Evolutionary conservation across 2,888 invertebrate species (phyloP).

Genomic region (Scaeva pyrastri): DNA sequence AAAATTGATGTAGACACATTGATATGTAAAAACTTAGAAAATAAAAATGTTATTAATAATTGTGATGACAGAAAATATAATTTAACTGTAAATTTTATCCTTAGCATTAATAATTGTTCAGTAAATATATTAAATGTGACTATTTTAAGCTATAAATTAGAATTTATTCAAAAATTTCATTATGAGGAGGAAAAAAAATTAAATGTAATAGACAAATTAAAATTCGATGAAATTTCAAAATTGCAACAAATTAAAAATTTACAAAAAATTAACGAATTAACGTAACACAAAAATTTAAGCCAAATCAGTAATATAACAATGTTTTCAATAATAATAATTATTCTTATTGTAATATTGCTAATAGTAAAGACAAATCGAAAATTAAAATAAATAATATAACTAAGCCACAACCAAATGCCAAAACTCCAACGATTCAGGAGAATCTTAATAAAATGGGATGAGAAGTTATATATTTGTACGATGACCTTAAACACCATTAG

Average conservation of each 20-base stretch:
- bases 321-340: not conserved
- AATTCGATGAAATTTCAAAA: slow-evolving; percentile 11
- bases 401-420: no score
- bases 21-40: slow-evolving; percentile 8
- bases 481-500: no score
- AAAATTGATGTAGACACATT: not conserved
- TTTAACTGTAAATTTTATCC: slow-evolving; percentile 13
- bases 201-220: slow-evolving; percentile 15
- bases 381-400: no score
- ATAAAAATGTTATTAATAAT: not conserved
- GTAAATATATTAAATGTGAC: slow-evolving; percentile 8
- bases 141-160: not conserved
- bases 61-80: slow-evolving; percentile 18
- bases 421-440: no score
- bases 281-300: not conserved
- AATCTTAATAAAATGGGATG: no score
- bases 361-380: no score
- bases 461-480: no score
- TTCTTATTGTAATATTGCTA: no score
- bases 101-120: slow-evolving; percentile 13
- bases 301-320: not conserved
- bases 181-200: slow-evolving; percentile 9
- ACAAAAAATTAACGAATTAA: slow-evolving; percentile 10
- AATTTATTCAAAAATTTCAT: slow-evolving; percentile 17
- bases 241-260: slow-evolving; percentile 8